Conservation (phyloP, 2,888 invertebrate species). For the Drosophila antonietae region DNA sequence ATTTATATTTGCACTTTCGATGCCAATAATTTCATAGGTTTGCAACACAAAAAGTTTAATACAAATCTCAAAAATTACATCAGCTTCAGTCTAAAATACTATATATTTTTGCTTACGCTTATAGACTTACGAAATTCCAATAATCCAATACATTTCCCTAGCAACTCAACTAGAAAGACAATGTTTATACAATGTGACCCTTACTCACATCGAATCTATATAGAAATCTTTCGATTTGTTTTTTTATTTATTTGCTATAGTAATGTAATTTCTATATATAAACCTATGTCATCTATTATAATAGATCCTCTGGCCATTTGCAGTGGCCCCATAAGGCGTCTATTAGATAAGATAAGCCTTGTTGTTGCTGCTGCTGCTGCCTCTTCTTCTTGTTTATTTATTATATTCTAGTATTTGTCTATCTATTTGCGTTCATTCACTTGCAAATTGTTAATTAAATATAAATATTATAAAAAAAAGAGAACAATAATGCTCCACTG, state of each 20-base stretch:
- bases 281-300: not conserved
- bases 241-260: not conserved
- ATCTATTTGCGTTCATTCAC: conserved; percentile 66
- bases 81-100: not conserved
- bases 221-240: conserved; percentile 1
- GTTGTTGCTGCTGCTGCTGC: not conserved
- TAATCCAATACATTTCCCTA: conserved; percentile 12
- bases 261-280: conserved; percentile 25
- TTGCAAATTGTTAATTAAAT: conserved; percentile 51
- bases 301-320: conserved; percentile 10
- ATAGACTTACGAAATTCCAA: not conserved
- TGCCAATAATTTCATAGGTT: not conserved
- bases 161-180: conserved; percentile 11
- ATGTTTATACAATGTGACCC: conserved; percentile 37
- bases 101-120: not conserved
- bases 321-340: conserved; percentile 2
- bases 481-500: not conserved
- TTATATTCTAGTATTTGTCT: conserved; percentile 29
- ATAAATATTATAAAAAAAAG: conserved; percentile 32
- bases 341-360: conserved; percentile 43
- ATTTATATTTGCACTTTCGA: not conserved
- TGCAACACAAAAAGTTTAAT: too few relatives aligned
- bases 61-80: not conserved
- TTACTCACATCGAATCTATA: not conserved
- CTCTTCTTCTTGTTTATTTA: conserved; percentile 6